Base-by-base conservation (phyloP, 2,888 invertebrate genomes). In the Flexamia atlantica region DNA sequence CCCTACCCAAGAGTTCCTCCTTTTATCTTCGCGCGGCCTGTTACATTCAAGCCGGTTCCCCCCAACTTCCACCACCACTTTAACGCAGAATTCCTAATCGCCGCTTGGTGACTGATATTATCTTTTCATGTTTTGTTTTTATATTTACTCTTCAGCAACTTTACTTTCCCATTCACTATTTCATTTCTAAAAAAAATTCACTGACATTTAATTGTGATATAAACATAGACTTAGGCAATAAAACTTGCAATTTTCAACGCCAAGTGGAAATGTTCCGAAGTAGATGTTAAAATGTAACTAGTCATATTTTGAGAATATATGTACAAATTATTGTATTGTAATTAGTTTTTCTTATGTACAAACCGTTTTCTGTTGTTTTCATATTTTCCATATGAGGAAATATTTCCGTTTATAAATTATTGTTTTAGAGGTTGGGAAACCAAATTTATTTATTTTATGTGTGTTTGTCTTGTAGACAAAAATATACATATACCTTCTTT, bases 251-350 rank as follows among this genome's bases (percentile, higher is more conserved):
- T 76, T 76, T 76, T 76, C 50, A 76, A 46, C 42, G 36, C 50
- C 76, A 42, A 76, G 32, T 36, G 20, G 28, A 76, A 40, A 76
- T 76, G 76, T 76, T 76, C 76, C 76, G 50, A 76, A 76, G 50
- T 76, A 42, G 46, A 42, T 76, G 76, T 76, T 9, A 46, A 64
- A 28, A 25, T 76, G 76, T 76, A 46, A 76, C 76, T 76, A 76
- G 76, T 76, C 76, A 76, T 76, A 40, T 76, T 76, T 76, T 72
- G 36, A 76, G 28, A 28, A 76, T 76, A 25, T 46, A 76, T 76
- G 76, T 76, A 76, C 76, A 76, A 76, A 76, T 70, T 76, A 46
- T 76, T 76, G 76, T 76, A 46, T 76, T 76, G 76, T 76, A 76
- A 76, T 76, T 76, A 76, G 46, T 46, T 7, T 76, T 76, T 70